A percentile compares a stretch with the other conserved stretches of the same genome.
Conservation (phyloP, 2,797 vertebrate species). For the Eospalax fontanierii region DNA sequence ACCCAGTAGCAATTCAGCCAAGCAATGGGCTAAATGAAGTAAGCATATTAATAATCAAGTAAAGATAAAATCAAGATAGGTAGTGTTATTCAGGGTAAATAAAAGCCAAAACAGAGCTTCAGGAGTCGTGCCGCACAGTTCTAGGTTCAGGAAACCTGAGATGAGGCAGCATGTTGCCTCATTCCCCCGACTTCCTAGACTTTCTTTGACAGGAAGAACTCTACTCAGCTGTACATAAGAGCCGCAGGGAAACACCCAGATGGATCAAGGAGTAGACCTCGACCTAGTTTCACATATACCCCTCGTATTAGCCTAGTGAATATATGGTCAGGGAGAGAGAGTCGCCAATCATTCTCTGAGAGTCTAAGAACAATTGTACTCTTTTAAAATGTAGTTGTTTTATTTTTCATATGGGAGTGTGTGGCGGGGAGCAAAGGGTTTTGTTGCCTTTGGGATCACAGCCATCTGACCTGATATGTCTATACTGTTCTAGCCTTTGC, state of each 20-base stretch:
- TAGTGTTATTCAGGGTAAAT: neutral
- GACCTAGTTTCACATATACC: neutral
- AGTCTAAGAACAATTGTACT: neutral
- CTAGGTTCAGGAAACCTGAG: neutral
- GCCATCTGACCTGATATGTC: neutral
- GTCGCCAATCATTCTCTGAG: neutral
- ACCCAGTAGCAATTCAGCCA: slow-evolving; percentile 1
- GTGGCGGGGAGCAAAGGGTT: neutral
- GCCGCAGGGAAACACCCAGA: neutral
- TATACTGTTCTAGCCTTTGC: neutral
- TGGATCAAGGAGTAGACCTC: neutral
- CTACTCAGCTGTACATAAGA: neutral
- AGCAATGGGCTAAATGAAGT: neutral
- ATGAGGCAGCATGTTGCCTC: neutral
- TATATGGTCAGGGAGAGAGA: neutral
- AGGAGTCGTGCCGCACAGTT: neutral
- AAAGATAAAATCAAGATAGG: neutral
- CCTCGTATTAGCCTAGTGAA: neutral
- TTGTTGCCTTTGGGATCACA: neutral
- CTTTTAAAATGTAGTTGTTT: neutral
- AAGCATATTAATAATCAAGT: neutral
- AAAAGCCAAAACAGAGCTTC: neutral
- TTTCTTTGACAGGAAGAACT: slow-evolving; percentile 37
- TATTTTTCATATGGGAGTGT: neutral
- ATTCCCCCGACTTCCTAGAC: neutral